phyloP scores from a whole-genome alignment of 2,797 vertebrate genomes.

The Echeneis naucrates region DNA sequence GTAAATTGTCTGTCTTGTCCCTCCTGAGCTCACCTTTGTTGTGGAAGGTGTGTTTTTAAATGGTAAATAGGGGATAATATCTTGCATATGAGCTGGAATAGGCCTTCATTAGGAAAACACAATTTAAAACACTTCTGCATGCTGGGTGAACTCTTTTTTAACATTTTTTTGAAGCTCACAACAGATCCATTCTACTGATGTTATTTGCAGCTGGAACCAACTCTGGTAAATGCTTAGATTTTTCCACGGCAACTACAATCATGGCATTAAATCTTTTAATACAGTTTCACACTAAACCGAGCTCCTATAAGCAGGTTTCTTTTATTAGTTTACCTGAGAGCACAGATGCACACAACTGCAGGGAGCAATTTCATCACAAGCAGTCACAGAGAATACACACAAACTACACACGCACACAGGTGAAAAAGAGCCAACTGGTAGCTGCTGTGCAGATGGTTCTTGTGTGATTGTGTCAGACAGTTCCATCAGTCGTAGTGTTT shows the following conservation, averaged over 20 bases:
- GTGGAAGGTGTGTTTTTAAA: constrained; percentile 58
- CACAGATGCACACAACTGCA: too few relatives aligned
- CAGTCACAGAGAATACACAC: too few relatives aligned
- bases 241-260: background rate
- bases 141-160: background rate
- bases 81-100: constrained; percentile 54
- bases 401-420: too few relatives aligned
- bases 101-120: constrained; percentile 18
- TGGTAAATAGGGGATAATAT: constrained; percentile 56
- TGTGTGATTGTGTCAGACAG: too few relatives aligned
- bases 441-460: too few relatives aligned
- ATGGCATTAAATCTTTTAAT: background rate
- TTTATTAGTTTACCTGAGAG: too few relatives aligned
- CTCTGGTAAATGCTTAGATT: background rate
- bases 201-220: background rate
- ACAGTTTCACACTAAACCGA: too few relatives aligned
- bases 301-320: too few relatives aligned
- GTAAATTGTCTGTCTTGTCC: constrained; percentile 72
- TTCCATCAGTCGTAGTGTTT: too few relatives aligned
- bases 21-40: constrained; percentile 43
- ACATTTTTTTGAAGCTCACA: background rate
- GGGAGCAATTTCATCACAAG: too few relatives aligned
- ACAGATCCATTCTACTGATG: background rate
- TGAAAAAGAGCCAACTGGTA: too few relatives aligned
- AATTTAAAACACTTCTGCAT: constrained; percentile 20